These are phyloP conservation scores for Tetrax tetrax DNA, from an alignment of 2,113 vertebrate genomes.

Conservation along the genomic window DNA sequence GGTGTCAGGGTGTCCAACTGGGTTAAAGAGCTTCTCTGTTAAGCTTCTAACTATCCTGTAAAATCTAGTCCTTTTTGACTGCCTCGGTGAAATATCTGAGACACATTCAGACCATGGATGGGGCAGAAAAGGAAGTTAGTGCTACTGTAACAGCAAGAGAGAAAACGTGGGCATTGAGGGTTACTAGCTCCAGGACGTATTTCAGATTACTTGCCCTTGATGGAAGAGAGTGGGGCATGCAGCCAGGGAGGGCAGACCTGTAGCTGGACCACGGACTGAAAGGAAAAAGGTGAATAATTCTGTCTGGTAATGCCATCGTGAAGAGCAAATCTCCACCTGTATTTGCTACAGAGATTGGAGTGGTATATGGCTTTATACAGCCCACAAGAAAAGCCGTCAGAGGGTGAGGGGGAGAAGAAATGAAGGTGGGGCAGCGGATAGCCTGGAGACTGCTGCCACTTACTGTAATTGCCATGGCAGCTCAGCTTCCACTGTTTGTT, in stretches of 20 bases:
- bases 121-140: neutral
- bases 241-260: neutral
- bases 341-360: neutral
- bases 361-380: neutral
- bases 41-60: neutral
- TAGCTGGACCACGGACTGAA: neutral
- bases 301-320: neutral
- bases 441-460: conserved; percentile 15
- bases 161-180: neutral
- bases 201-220: neutral
- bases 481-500: conserved; percentile 41
- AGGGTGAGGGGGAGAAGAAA: neutral
- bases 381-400: neutral
- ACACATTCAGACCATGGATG: neutral
- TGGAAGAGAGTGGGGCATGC: neutral
- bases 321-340: neutral
- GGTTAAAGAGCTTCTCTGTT: neutral
- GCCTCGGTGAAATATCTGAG: neutral
- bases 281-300: neutral
- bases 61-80: neutral
- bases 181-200: neutral
- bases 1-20: neutral
- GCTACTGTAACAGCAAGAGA: neutral
- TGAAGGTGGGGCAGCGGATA: conserved; percentile 13
- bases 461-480: neutral